Percentiles rank a stretch among this genome's conserved stretches.
Conservation (phyloP, 2,113 vertebrate species). For the Psammodynastes pulverulentus region DNA sequence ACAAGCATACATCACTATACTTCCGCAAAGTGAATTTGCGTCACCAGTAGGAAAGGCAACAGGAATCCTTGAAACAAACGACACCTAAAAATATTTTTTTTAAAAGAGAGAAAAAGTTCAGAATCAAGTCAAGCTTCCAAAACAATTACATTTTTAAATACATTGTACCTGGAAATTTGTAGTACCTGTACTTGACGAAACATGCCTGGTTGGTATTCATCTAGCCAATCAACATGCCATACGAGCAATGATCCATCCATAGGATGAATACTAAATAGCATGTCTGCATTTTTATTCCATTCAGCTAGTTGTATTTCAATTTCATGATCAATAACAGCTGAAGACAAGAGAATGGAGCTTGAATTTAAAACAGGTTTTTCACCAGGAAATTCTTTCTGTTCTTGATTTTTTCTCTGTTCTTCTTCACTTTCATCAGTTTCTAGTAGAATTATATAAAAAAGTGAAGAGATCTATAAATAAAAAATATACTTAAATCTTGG, state of each 20-base stretch:
- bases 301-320: slow-evolving; percentile 88
- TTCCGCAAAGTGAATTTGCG: slow-evolving; percentile 93
- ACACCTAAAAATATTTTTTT: slow-evolving; percentile 76
- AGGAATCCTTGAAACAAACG: slow-evolving; percentile 96
- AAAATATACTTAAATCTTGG: not conserved
- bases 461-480: not conserved
- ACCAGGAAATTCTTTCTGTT: slow-evolving; percentile 64
- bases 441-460: slow-evolving; percentile 35
- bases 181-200: slow-evolving; percentile 96
- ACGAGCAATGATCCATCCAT: slow-evolving; percentile 94
- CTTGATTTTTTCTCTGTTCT: slow-evolving; percentile 67
- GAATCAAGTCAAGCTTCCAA: not conserved
- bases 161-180: not conserved
- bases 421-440: slow-evolving; percentile 63
- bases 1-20: slow-evolving; percentile 96
- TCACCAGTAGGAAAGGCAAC: slow-evolving; percentile 95
- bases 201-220: slow-evolving; percentile 98
- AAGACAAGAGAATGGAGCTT: slow-evolving; percentile 67
- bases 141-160: not conserved
- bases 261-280: slow-evolving; percentile 98
- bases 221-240: slow-evolving; percentile 97
- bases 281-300: slow-evolving; percentile 95
- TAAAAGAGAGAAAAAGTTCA: slow-evolving; percentile 32
- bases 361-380: slow-evolving; percentile 64
- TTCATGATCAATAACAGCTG: slow-evolving; percentile 86